These are phyloP conservation scores for Oreortyx pictus DNA, from an alignment of 2,797 vertebrate species.

Conservation along the genomic window DNA sequence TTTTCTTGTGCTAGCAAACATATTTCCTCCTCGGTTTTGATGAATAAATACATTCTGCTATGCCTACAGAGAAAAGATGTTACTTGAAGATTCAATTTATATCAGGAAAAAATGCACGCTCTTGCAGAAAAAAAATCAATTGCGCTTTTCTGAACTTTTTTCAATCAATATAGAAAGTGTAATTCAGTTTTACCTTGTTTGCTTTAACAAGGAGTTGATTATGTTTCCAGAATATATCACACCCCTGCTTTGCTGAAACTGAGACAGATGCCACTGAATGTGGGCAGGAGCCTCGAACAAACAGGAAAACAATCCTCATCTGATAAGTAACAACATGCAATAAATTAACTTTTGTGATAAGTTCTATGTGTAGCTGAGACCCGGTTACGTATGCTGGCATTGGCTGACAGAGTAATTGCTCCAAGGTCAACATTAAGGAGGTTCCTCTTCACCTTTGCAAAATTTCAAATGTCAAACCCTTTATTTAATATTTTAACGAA, in stretches of 20 bases:
- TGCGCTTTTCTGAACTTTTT: not conserved
- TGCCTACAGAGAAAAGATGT: not conserved
- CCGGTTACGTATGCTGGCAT: not conserved
- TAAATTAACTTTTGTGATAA: slow-evolving; percentile 23
- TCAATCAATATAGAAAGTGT: not conserved
- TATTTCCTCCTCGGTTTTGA: not conserved
- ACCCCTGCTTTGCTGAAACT: rapidly evolving
- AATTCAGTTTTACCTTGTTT: not conserved
- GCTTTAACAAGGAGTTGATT: not conserved
- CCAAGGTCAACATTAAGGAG: not conserved
- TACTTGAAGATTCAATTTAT: slow-evolving; percentile 14
- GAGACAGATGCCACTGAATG: not conserved
- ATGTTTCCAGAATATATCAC: not conserved
- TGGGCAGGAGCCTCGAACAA: slow-evolving; percentile 37
- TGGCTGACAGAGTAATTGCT: not conserved
- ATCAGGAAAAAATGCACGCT: not conserved
- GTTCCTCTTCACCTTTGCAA: not conserved
- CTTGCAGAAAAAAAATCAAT: slow-evolving; percentile 15
- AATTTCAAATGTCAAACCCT: slow-evolving; percentile 24
- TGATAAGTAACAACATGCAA: not conserved
- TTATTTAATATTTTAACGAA: not conserved
- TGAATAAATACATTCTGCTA: slow-evolving; percentile 16
- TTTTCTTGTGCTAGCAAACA: not conserved
- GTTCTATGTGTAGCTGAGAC: not conserved
- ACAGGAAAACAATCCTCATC: slow-evolving; percentile 34